Evolutionary conservation across 2,888 invertebrate species (phyloP), one percentile per base, ranked within the genome.

Genomic region (Folsomia candida): DNA sequence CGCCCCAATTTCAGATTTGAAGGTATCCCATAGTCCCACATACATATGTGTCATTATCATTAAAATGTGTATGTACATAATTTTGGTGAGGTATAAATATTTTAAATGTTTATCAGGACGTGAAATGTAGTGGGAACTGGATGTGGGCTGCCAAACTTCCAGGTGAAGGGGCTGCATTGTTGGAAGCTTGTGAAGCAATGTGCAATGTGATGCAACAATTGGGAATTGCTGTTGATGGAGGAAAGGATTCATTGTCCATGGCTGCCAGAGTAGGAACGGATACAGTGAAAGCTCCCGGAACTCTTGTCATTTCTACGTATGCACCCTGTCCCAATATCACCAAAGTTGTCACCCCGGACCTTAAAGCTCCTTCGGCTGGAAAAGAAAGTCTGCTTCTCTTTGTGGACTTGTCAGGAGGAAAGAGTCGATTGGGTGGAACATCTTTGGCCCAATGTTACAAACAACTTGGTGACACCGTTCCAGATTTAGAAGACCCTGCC

Each of bases 71-170:
- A 57, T 20, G 20, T 57, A 25, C 9, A 25, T 61, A 11, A 11
- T 27, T 11, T 6, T 51, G 2, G 66, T 20, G 18, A 24, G 2
- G 25, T 62, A n/a, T 22, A 54, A 68, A 51, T 26, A 28, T 24
- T 26, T 51, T 51, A 11, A 54, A 6, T 20, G n/a, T 28, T 28
- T 9, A 37, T 72, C 51, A 90, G 84, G 98, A 99, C 84, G 91
- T 98, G 1, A 99, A 98, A 84, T 97, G 97, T 83, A 96, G 95
- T 54, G 98, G 94, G n/a, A 99, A 99, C 84, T 99, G 98, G 98
- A 99, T 99, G 99, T 99, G 98, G 98, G 91, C 96, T 0, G 98
- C 97, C 14, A 98, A 98, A 85, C 85, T 95, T 22, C 90, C 92
- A 0, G 93, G 92, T 0, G 97, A 97, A 83, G 98, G 97, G 1